Conservation (phyloP, 2,888 invertebrate genomes). For the Epirrita christyi region DNA sequence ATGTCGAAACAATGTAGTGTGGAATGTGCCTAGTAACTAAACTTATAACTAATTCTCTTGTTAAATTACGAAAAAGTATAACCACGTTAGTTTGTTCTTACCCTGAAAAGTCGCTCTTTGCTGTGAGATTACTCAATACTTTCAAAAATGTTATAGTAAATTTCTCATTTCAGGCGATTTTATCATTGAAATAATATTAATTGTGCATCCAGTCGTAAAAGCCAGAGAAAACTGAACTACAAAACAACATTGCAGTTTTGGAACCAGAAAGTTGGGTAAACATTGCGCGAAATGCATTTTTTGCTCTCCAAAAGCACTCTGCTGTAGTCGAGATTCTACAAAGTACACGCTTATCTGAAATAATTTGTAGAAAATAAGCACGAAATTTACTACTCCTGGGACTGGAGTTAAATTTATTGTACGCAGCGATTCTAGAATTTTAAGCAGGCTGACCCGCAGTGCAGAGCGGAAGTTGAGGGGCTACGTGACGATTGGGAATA, state of each 20-base stretch:
- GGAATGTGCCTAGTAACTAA: no score
- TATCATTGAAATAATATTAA: constrained; percentile 11
- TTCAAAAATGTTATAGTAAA: background rate
- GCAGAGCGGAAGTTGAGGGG: constrained; percentile 49
- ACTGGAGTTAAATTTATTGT: constrained; percentile 73
- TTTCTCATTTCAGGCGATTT: no score
- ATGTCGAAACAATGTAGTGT: constrained; percentile 7
- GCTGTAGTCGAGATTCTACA: constrained; percentile 13
- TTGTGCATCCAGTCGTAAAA: constrained; percentile 6
- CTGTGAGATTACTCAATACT: no score
- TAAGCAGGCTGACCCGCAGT: constrained; percentile 65
- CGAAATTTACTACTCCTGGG: constrained; percentile 65
- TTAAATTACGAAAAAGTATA: no score
- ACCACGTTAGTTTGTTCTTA: no score
- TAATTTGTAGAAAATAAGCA: constrained; percentile 75
- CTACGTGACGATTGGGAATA: constrained; percentile 26
- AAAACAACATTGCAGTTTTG: constrained; percentile 20
- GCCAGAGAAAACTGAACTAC: constrained; percentile 11
- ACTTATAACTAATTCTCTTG: no score
- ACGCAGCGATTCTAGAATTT: constrained; percentile 73
- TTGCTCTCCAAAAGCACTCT: constrained; percentile 26
- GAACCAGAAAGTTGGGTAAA: constrained; percentile 17
- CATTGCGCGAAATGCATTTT: constrained; percentile 30
- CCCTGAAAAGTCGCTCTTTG: no score
- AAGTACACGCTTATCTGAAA: constrained; percentile 55